Percentiles rank a stretch among this genome's conserved stretches.
Evolutionary conservation across 2,113 vertebrate species (phyloP).

Genomic region (Seriola quinqueradiata): DNA sequence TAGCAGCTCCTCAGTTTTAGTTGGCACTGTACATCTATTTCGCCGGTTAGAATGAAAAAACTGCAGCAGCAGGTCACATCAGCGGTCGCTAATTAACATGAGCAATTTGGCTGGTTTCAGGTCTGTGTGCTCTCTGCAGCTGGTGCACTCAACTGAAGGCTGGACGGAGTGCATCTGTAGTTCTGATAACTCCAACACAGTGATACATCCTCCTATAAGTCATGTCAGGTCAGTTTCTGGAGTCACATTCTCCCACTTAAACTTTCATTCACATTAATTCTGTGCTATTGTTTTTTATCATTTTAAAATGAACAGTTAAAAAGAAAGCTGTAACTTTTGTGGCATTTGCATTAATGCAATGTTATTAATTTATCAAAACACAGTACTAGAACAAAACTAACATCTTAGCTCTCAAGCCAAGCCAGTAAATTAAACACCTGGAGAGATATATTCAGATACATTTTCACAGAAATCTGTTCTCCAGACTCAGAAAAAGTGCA

Average conservation of each 20-base stretch:
- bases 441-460: too few species aligned
- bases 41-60: background rate
- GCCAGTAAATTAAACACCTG: constrained; percentile 22
- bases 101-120: background rate
- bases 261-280: too few species aligned
- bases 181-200: background rate
- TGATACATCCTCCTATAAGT: too few species aligned
- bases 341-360: background rate
- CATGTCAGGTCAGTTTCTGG: too few species aligned
- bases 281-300: too few species aligned
- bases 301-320: too few species aligned
- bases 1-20: background rate
- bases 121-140: background rate
- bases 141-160: background rate
- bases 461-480: background rate
- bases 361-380: background rate
- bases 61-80: background rate
- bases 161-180: background rate
- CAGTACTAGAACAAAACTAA: background rate
- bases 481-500: background rate
- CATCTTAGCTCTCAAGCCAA: constrained; percentile 13
- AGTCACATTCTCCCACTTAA: too few species aligned
- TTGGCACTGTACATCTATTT: background rate
- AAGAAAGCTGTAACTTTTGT: background rate
- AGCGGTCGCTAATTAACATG: background rate